Conservation (phyloP, 2,113 vertebrate genomes). For the Monarcha castaneiventris region DNA sequence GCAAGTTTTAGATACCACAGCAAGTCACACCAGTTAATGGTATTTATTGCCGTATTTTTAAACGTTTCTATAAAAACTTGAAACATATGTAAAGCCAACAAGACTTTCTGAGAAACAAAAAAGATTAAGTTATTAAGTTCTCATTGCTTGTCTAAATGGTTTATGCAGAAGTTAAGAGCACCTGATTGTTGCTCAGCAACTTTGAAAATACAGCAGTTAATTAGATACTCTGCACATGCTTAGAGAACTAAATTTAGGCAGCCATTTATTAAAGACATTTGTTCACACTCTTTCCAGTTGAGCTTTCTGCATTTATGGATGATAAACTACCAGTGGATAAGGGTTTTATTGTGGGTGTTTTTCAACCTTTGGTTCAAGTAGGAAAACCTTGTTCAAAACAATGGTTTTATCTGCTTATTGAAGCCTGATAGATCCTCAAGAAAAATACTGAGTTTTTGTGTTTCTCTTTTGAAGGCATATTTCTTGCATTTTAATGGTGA, state of each 20-base stretch:
- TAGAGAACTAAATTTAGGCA: background rate
- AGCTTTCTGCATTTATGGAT: background rate
- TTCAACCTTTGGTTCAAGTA: background rate
- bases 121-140: background rate
- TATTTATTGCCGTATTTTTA: background rate
- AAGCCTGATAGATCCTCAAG: background rate
- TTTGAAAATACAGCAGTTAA: slow-evolving; percentile 7
- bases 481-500: background rate
- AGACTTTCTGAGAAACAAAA: background rate
- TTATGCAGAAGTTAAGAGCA: background rate
- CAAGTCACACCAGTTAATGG: background rate
- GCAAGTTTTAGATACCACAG: background rate
- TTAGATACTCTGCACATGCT: background rate
- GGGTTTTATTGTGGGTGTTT: background rate
- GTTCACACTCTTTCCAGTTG: background rate
- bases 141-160: background rate
- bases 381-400: background rate
- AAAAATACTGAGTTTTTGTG: background rate
- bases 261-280: background rate
- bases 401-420: background rate
- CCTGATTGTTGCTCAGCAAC: background rate
- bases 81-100: background rate
- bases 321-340: background rate
- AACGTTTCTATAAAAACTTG: background rate
- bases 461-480: background rate